Base-by-base conservation (phyloP, 2,888 invertebrate genomes). In the Diarsia brunnea region DNA sequence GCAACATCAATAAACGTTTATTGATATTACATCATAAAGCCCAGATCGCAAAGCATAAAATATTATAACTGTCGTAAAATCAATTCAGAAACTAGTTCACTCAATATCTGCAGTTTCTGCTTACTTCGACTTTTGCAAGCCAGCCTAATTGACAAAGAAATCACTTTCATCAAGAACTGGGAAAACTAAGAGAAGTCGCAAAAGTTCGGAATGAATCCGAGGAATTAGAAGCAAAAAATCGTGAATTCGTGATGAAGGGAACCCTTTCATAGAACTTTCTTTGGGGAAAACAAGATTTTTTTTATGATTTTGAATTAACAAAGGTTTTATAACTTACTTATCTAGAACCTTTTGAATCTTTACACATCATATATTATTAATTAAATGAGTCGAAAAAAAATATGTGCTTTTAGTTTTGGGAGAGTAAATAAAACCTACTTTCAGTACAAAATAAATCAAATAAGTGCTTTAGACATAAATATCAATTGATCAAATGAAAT, bases 1-100 rank as follows among this genome's bases (percentile, higher is more conserved):
- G 27, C 45, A 80, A 78, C 19, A 72, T 16, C 60, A 61, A 79
- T 84, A 83, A 83, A 55, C 68, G 74, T 80, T 78, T 78, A 73
- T 66, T 72, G 24, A 66, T 79, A 69, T 76, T 53, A 66, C 69
- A n/a, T 49, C 65, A 75, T 60, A 55, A 78, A 78, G 38, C n/a
- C 16, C 45, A 58, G 58, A 69, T 27, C 24, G 47, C 63, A 51
- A 31, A 38, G 2, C 55, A 84, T 81, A 60, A 84, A 72, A 84
- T 60, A 64, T 73, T 43, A 67, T 4, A 72, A 60, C 72, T 60
- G 53, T 70, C 67, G 64, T 82, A 81, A 76, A 82, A 76, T 74
- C 27, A 55, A 77, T 73, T 61, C 38, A 43, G 60, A 61, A 70
- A 70, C 60, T 79, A 71, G 67, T 73, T 73, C 73, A 51, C 12